Evolutionary conservation across 64 coral and sea anemone genomes (phyloP).

Genomic region (Cladopsammia gracilis): DNA sequence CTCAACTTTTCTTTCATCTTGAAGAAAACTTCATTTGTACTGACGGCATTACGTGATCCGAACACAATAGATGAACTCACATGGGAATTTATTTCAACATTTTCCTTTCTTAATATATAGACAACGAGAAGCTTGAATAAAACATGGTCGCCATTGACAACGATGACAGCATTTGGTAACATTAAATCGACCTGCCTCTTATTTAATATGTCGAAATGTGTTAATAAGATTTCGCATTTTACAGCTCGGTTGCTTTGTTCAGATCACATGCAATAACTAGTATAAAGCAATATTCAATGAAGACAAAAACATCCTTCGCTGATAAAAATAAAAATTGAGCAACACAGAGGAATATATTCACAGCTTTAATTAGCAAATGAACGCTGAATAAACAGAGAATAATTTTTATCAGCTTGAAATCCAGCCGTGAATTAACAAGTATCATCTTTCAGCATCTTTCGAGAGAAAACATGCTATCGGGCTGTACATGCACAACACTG

Average conservation of each 20-base stretch:
- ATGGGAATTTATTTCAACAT: no score
- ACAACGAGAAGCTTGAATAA: no score
- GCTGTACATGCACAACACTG: background rate
- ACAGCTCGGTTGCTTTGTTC: background rate
- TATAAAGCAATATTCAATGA: background rate
- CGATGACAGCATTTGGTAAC: no score
- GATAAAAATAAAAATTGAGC: background rate
- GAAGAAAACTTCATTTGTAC: no score
- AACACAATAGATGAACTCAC: no score
- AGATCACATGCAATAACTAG: background rate
- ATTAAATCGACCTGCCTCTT: no score
- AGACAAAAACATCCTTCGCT: background rate
- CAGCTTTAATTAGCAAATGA: background rate
- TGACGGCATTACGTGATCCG: no score
- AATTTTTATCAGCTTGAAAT: background rate
- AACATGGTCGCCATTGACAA: no score
- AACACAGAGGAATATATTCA: background rate
- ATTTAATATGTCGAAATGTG: background rate
- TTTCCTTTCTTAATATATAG: no score
- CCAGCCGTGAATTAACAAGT: background rate
- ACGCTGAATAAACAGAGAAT: constrained; percentile 4
- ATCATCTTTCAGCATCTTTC: background rate
- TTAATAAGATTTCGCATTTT: background rate
- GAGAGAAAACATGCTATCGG: background rate
- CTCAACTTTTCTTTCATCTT: no score